Percentiles rank a stretch among this genome's conserved stretches.
phyloP scores from a whole-genome alignment of 2,888 invertebrate genomes.

The Panzeria rudis region DNA sequence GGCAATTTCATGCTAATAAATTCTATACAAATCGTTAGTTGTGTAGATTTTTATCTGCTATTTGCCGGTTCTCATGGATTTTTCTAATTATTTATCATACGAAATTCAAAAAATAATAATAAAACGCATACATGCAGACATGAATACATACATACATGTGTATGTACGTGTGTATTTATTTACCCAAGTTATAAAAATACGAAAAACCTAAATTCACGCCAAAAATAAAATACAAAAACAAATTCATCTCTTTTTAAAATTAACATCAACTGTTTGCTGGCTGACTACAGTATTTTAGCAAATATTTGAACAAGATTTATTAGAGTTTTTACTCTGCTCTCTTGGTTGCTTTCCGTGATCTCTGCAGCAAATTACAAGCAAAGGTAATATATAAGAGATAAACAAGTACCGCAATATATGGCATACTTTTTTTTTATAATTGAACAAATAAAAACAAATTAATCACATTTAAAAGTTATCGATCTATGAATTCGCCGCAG shows the following conservation, averaged over 20 bases:
- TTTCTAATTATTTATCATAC: background rate
- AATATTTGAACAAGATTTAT: slow-evolving; percentile 20
- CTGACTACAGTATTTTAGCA: background rate
- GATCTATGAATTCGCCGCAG: background rate
- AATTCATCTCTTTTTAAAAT: background rate
- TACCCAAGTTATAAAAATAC: slow-evolving; percentile 1
- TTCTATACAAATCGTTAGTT: background rate
- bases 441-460: background rate
- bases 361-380: background rate
- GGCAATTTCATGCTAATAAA: background rate
- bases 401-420: background rate
- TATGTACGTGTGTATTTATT: background rate
- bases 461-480: background rate
- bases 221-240: slow-evolving; percentile 13
- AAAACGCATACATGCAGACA: background rate
- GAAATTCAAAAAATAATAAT: background rate
- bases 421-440: background rate
- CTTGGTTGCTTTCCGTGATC: background rate
- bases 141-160: background rate
- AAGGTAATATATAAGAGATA: background rate
- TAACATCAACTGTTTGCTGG: background rate
- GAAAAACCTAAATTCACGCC: background rate
- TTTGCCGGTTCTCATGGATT: slow-evolving; percentile 25
- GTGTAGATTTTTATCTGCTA: background rate
- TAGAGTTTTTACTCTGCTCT: background rate